Evolutionary conservation across 2,797 vertebrate genomes (phyloP), one percentile per base, ranked within the genome.

Genomic region (Mionectes olivaceus): DNA sequence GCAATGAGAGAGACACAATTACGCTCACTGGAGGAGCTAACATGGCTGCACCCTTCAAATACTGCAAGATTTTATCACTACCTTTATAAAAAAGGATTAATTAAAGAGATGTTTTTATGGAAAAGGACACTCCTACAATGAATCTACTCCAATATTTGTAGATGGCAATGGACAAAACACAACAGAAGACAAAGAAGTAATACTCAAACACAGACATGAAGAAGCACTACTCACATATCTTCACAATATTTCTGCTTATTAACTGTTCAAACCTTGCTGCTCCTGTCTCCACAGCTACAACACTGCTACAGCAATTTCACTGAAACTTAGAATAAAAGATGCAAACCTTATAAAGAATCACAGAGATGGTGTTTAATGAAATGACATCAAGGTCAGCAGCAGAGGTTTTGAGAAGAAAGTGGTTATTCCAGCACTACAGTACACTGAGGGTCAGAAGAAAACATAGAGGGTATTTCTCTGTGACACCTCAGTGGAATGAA

Each of bases 211-310:
- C 2, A 79, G 49, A 81, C 10, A 64, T 8, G 65, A 83, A 78
- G 47, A 77, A 83, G 22, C 37, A 70, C 65, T 83, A 81, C 57
- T 90, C n/a, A 21, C 18, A 19, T 53, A 70, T 13, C 78, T 74
- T 70, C 53, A 64, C 41, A 59, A 11, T 16, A 80, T 76, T 84
- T 84, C 44, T 77, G 41, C 33, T 65, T 83, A 76, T 77, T 74
- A 60, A 35, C 33, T 74, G 74, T 35, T 63, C 60, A 89, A 94
- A 93, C 35, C 70, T 61, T 52, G 70, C 59, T 74, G 39, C 47
- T 84, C 25, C 70, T 84, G 52, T 82, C 71, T 89, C 52, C 78
- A 87, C 91, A 91, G 75, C 5, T 74, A 77, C 78, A 90, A 55
- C 47, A 64, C 46, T 53, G 57, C 77, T 73, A 69, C 55, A 89